These are phyloP conservation scores for Andricus curvator DNA, from an alignment of 2,888 invertebrate genomes.

Conservation along the genomic window DNA sequence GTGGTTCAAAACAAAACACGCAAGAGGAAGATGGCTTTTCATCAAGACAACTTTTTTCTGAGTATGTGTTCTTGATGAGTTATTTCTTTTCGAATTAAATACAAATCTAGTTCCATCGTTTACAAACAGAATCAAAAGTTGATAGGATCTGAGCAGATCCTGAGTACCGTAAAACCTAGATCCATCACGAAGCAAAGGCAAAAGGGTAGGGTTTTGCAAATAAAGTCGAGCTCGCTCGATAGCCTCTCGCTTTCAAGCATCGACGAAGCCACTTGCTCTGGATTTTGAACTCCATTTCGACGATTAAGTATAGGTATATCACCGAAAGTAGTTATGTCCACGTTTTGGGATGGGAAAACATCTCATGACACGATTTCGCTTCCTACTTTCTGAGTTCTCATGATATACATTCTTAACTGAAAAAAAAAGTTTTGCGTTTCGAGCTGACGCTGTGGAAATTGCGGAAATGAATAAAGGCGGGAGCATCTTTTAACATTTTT, in stretches of 20 bases:
- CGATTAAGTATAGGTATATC: slow-evolving; percentile 17
- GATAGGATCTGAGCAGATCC: slow-evolving; percentile 40
- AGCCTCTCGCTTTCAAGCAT: slow-evolving; percentile 50
- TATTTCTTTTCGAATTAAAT: neutral
- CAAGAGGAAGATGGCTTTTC: too few species aligned
- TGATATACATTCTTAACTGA: neutral
- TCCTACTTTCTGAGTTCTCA: neutral
- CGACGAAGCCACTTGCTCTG: slow-evolving; percentile 39
- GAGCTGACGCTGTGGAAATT: slow-evolving; percentile 5
- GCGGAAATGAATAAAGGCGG: slow-evolving; percentile 8
- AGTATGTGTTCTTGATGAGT: neutral
- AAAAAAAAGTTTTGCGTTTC: slow-evolving; percentile 2
- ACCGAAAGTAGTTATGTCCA: slow-evolving; percentile 18
- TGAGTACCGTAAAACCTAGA: slow-evolving; percentile 47
- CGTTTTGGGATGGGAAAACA: neutral
- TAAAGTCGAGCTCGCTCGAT: slow-evolving; percentile 50
- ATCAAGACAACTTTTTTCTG: too few species aligned
- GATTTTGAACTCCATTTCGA: slow-evolving; percentile 36
- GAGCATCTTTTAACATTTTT: slow-evolving; percentile 12
- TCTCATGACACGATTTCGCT: slow-evolving; percentile 1
- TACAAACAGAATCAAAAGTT: slow-evolving; percentile 3
- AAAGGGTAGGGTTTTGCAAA: slow-evolving; percentile 44
- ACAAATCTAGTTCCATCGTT: slow-evolving; percentile 10
- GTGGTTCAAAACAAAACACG: too few species aligned
- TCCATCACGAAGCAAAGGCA: slow-evolving; percentile 42